Evolutionary conservation across 2,797 vertebrate species (phyloP), one percentile per base, ranked within the genome.

Genomic region (Simalia tracyae): DNA sequence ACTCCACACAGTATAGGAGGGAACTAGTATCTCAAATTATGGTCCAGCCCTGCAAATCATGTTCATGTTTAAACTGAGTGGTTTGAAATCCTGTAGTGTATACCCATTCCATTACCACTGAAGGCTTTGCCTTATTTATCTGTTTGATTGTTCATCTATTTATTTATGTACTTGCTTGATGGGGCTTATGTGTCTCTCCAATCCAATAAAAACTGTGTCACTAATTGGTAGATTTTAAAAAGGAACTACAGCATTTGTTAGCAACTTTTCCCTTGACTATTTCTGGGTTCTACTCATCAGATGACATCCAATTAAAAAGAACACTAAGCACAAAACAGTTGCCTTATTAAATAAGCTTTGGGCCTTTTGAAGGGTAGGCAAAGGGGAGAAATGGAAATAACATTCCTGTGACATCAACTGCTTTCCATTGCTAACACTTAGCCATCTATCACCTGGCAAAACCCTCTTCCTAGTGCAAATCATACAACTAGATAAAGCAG

Each of bases 181-280:
- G 42, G 42, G 36, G 36, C 36, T 46, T 81, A 81, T 81, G 22
- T 24, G 42, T 36, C 72, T 46, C 36, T 36, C 72, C 3, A 42
- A 81, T 81, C 36, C 89, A 95, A 90, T 17, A 86, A 66, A 54
- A 66, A 84, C 59, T 96, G 95, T 90, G 94, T 92, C 56, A 91
- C 94, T 94, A 81, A 93, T 4, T 31, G 0, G 91, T 72, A 0
- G 2, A 92, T 76, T 84, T 72, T 64, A 15, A 92, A 84, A 86
- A 14, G 12, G 76, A 96, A 95, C 81, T 42, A 5, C n/a, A 42
- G 88, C 87, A 94, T 95, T 95, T 96, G 94, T 91, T 91, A 0
- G 0, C 91, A 84, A 28, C 0, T 94, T 96, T 94, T 92, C 93
- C 92, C 93, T 90, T 91, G 91, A 92, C 86, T 95, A 36, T 86